A percentile compares a stretch with the other conserved stretches of the same genome.
Conservation (phyloP, 2,888 invertebrate species). For the Chorisops tibialis region DNA sequence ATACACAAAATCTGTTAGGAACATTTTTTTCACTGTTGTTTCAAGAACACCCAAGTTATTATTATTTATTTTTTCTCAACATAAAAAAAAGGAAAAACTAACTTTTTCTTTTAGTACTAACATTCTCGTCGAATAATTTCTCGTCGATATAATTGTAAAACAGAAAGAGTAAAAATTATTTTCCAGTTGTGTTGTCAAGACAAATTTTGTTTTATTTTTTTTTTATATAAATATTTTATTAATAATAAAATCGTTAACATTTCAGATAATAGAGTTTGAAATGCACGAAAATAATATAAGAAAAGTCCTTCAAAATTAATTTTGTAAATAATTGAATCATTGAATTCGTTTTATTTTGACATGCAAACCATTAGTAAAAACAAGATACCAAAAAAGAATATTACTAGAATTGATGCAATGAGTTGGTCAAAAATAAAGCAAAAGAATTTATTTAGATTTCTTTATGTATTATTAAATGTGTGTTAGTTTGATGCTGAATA, state of each 20-base stretch:
- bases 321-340: background rate
- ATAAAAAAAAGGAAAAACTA: background rate
- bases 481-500: too few species aligned
- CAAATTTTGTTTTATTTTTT: conserved; percentile 26
- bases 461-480: too few species aligned
- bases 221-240: conserved; percentile 2
- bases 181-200: conserved; percentile 37
- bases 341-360: conserved; percentile 24
- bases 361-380: conserved; percentile 24
- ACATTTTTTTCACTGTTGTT: background rate
- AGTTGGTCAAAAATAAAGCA: background rate
- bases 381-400: background rate
- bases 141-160: background rate
- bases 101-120: too few species aligned
- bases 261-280: background rate
- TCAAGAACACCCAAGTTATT: background rate
- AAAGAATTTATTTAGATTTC: background rate
- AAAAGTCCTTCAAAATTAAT: background rate
- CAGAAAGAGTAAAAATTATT: conserved; percentile 22
- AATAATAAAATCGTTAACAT: conserved; percentile 10
- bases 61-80: background rate
- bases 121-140: background rate
- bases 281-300: background rate
- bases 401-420: background rate
- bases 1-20: conserved; percentile 34